Percentiles rank a stretch among this genome's conserved stretches.
Conservation (phyloP, 2,888 invertebrate species). For the Sericinus montela region DNA sequence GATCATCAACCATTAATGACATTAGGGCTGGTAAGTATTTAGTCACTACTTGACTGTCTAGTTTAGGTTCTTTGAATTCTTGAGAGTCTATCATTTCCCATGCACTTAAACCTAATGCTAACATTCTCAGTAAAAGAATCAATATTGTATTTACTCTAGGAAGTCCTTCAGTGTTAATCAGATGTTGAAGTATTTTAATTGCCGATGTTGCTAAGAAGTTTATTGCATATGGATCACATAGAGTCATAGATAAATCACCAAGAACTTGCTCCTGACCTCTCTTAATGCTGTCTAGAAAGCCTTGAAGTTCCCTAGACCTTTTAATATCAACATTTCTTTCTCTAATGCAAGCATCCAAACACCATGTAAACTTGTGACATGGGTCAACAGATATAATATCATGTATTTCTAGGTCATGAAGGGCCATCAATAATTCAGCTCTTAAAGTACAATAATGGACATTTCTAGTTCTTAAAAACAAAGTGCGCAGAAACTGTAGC, state of each 20-base stretch:
- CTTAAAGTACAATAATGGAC: slow-evolving; percentile 97
- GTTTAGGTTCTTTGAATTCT: slow-evolving; percentile 96
- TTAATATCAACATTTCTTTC: slow-evolving; percentile 96
- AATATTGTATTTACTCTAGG: slow-evolving; percentile 95
- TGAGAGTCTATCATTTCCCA: slow-evolving; percentile 98
- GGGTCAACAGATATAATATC: slow-evolving; percentile 98
- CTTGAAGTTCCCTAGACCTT: no score
- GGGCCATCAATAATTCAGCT: slow-evolving; percentile 96
- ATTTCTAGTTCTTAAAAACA: slow-evolving; percentile 94
- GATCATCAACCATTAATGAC: slow-evolving; percentile 95
- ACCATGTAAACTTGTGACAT: slow-evolving; percentile 99
- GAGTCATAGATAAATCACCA: no score
- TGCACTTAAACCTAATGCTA: slow-evolving; percentile 94
- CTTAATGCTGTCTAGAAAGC: slow-evolving; percentile 95
- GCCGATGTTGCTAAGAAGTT: no score
- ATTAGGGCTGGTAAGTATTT: slow-evolving; percentile 96
- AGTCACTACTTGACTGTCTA: slow-evolving; percentile 95
- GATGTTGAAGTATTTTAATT: slow-evolving; percentile 93
- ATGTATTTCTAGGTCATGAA: slow-evolving; percentile 96
- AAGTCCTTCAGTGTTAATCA: slow-evolving; percentile 92
- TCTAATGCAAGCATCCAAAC: slow-evolving; percentile 97
- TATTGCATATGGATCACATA: slow-evolving; percentile 98
- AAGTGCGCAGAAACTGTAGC: slow-evolving; percentile 93
- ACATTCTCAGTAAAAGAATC: slow-evolving; percentile 92
- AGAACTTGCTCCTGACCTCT: no score